phyloP scores from a whole-genome alignment of 2,113 vertebrate genomes.

The Ochotona curzoniae region DNA sequence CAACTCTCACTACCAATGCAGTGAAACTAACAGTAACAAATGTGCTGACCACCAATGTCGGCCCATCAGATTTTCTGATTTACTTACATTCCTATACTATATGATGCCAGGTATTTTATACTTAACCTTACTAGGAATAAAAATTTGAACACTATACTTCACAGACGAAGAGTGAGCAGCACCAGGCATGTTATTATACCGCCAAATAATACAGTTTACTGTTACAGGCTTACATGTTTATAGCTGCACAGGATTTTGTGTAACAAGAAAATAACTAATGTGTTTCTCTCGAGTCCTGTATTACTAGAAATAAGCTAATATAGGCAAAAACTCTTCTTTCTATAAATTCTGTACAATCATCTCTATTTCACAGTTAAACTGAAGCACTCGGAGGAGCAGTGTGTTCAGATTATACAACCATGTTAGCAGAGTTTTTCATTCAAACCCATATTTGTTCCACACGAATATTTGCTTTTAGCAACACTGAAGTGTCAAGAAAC shows the following conservation, averaged over 20 bases:
- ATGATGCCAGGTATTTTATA: neutral
- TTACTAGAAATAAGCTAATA: neutral
- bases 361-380: neutral
- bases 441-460: neutral
- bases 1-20: neutral
- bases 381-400: neutral
- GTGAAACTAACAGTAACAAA: slow-evolving; percentile 23
- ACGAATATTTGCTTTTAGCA: neutral
- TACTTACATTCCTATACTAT: slow-evolving; percentile 1
- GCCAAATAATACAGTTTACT: neutral
- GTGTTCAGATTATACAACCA: neutral
- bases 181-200: neutral
- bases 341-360: neutral
- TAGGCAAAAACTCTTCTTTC: neutral
- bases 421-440: neutral
- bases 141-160: neutral
- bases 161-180: neutral
- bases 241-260: neutral
- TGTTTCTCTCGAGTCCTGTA: neutral
- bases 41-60: neutral
- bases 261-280: neutral
- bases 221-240: neutral
- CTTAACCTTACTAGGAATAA: slow-evolving; percentile 32
- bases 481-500: neutral
- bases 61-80: neutral